These are phyloP conservation scores for Helicoverpa zea DNA, from an alignment of 1,140 invertebrate genomes.

Conservation along the genomic window DNA sequence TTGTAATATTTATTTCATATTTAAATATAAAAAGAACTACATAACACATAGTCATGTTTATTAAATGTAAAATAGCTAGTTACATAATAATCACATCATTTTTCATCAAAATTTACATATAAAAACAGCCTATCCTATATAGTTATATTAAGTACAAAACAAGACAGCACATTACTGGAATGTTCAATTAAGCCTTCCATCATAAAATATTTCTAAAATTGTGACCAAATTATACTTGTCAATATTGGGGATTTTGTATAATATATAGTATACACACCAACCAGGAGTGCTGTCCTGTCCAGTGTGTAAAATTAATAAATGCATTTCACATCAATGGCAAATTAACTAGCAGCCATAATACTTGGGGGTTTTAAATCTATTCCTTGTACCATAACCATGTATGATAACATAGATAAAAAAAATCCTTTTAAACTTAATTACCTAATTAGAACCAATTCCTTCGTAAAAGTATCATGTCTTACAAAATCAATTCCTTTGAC, in stretches of 20 bases:
- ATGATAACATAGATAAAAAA: conserved; percentile 3
- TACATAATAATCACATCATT: conserved; percentile 73
- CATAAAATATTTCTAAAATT: conserved; percentile 21
- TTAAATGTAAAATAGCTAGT: conserved; percentile 56
- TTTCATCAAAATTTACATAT: conserved; percentile 79
- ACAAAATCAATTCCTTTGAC: conserved; percentile 12
- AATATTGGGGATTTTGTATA: conserved; percentile 16
- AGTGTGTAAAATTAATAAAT: conserved; percentile 76
- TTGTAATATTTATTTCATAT: conserved; percentile 70
- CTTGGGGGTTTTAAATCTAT: conserved; percentile 19
- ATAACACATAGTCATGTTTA: conserved; percentile 72
- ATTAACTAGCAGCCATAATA: conserved; percentile 50
- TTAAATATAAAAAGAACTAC: conserved; percentile 77
- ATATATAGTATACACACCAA: conserved; percentile 34
- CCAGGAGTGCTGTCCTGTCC: conserved; percentile 71
- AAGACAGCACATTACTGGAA: conserved; percentile 82
- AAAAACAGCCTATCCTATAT: conserved; percentile 68
- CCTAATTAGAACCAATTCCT: conserved; percentile 5
- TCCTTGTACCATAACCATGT: conserved; percentile 17
- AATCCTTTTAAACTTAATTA: neutral
- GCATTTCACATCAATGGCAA: conserved; percentile 61
- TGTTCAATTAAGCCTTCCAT: conserved; percentile 64
- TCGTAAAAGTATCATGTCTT: neutral
- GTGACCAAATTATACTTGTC: conserved; percentile 41
- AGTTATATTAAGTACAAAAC: conserved; percentile 79